These are phyloP conservation scores for Eristalis pertinax DNA, from an alignment of 2,888 invertebrate genomes.

Conservation along the genomic window DNA sequence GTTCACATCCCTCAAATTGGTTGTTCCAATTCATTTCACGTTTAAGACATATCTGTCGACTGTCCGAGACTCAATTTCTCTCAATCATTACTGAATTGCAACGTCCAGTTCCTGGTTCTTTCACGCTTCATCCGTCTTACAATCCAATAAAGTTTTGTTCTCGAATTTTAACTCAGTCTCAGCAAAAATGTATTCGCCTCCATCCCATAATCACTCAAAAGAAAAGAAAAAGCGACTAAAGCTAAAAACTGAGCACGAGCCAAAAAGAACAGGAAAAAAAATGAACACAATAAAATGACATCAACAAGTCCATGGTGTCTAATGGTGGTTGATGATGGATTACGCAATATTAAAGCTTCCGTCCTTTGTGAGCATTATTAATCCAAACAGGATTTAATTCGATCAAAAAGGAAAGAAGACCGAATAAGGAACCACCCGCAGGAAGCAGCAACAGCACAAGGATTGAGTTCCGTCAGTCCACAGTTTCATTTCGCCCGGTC, in stretches of 20 bases:
- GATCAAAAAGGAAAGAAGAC: conserved; percentile 12
- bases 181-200: neutral
- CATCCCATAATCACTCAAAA: neutral
- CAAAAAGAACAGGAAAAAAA: neutral
- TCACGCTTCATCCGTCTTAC: too few relatives aligned
- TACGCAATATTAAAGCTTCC: conserved; percentile 39
- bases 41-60: too few relatives aligned
- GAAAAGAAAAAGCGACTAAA: neutral
- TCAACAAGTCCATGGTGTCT: conserved; percentile 42
- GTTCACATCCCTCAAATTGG: too few relatives aligned
- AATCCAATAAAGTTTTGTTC: too few relatives aligned
- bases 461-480: too few relatives aligned
- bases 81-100: too few relatives aligned
- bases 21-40: too few relatives aligned
- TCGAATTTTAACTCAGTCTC: neutral
- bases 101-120: too few relatives aligned
- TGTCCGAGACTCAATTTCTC: too few relatives aligned
- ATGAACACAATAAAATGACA: neutral
- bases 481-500: neutral
- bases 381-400: conserved; percentile 43
- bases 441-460: neutral
- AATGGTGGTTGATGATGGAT: conserved; percentile 51
- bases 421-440: neutral
- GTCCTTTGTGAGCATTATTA: conserved; percentile 50
- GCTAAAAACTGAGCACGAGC: neutral